Evolutionary conservation across 1,140 invertebrate genomes (phyloP), one percentile per base, ranked within the genome.

Genomic region (Nymphalis io): DNA sequence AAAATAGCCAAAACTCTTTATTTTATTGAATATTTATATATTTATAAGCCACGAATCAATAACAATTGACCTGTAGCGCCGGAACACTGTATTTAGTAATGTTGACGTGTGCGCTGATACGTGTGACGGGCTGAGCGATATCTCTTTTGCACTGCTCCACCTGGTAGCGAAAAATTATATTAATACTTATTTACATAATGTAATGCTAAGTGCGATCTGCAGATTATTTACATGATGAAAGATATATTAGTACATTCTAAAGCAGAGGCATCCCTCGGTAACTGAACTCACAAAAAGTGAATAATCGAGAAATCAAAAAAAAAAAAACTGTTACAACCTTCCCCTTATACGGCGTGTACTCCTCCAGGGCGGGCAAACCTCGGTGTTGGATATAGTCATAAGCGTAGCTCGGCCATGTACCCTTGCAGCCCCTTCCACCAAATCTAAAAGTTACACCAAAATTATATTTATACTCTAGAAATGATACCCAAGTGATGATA

Each of bases 71-170:
- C 84, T 88, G 83, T 0, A 88, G 75, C 6, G 87, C 84, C 0
- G 78, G 15, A 12, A 84, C 74, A 59, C 76, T 84, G 68, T 79
- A 69, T 6, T 42, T 55, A 0, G 83, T 85, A 39, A 89, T 84
- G 70, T 89, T 85, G 27, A 87, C 80, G 63, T 85, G 77, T 0
- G 70, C 76, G 60, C 80, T 84, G 75, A 89, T 87, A 60, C 75
- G 80, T 11, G 85, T 87, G 8, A 85, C 80, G 18, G 83, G 69
- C 8, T 70, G 60, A 33, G 79, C 74, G 16, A 20, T 48, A 2
- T 68, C 16, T 15, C 81, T 80, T 18, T 46, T 48, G 53, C 85
- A 86, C 23, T 60, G 20, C 15, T 69, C 71, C 66, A 70, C 79
- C 81, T 83, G 70, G 0, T 21, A 15, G 20, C 13, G 48, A 8